Evolutionary conservation across 2,797 vertebrate genomes (phyloP), one percentile per base, ranked within the genome.

Genomic region (Chiroxiphia lanceolata): DNA sequence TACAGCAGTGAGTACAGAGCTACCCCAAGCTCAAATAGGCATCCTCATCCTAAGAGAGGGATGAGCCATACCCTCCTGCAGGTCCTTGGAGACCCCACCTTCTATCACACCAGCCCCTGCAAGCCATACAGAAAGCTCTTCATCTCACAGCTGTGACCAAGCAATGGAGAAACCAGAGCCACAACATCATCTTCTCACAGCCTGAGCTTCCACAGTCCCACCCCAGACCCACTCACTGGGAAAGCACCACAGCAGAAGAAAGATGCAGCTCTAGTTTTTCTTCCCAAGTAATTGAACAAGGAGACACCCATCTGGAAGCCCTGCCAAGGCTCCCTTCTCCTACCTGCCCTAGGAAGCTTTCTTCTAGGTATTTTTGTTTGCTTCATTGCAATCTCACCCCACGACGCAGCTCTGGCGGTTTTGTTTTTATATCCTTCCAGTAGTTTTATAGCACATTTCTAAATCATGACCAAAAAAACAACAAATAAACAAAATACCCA

Each of bases 261-360:
- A 53, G 27, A n/a, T 0, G 0, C 4, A 63, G 11, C 48, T 77
- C 20, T 38, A 25, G 0, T 13, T 82, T 69, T 78, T 11, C 15
- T 10, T 75, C 33, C 20, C 1, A 26, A 78, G 20, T 2, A 64
- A 15, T 0, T 33, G 40, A 56, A 45, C 15, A 33, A 82, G 34
- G 7, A 51, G 25, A 59, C 16, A n/a, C 4, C 20, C 42, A 18
- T 19, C 29, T 79, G 15, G 47, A 88, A 82, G 13, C 7, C 23
- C 34, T 18, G 3, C 2, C 50, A 75, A 77, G 18, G 25, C 6
- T 79, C 15, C 5, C 3, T 68, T 47, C 47, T 83, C 65, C 36
- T 47, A 74, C 33, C 45, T 83, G 67, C 8, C 22, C 29, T 15
- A 3, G 31, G 9, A 67, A 80, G 22, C 25, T 7, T 57, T 47